Evolutionary conservation across 2,888 invertebrate genomes (phyloP).

Genomic region (Crocallis elinguaria): DNA sequence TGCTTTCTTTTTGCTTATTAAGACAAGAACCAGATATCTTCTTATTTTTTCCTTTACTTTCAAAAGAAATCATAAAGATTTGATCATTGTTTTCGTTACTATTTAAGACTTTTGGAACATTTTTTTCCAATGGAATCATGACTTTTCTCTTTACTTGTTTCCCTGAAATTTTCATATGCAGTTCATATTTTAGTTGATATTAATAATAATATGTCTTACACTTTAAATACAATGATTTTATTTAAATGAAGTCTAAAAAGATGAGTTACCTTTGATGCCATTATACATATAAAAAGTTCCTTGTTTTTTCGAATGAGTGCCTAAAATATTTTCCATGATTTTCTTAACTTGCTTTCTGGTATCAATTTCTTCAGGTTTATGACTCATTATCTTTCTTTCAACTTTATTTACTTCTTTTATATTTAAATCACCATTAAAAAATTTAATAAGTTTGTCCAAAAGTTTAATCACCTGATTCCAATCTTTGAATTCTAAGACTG

Average conservation of each 20-base stretch:
- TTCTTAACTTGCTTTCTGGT: constrained; percentile 67
- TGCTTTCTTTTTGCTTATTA: background rate
- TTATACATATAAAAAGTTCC: constrained; percentile 64
- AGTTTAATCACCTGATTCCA: constrained; percentile 71
- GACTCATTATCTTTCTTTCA: constrained; percentile 32
- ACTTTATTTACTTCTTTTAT: constrained; percentile 43
- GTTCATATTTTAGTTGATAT: no score
- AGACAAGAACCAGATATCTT: constrained; percentile 2
- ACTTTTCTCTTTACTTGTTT: constrained; percentile 59
- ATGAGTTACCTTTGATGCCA: constrained; percentile 66
- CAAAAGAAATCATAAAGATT: background rate
- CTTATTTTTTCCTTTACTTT: constrained; percentile 1
- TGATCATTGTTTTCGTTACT: constrained; percentile 5
- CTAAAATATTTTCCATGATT: constrained; percentile 71
- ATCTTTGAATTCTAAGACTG: constrained; percentile 82
- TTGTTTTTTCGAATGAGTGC: constrained; percentile 58
- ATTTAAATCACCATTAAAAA: constrained; percentile 57
- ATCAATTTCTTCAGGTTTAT: constrained; percentile 25
- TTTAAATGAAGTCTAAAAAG: background rate
- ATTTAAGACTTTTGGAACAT: constrained; percentile 19
- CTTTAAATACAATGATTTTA: constrained; percentile 11
- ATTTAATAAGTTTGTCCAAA: constrained; percentile 62
- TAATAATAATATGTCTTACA: no score
- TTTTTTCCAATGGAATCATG: constrained; percentile 31
- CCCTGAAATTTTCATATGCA: no score